phyloP scores from a whole-genome alignment of 2,888 invertebrate species.

The Eilema sororculum region DNA sequence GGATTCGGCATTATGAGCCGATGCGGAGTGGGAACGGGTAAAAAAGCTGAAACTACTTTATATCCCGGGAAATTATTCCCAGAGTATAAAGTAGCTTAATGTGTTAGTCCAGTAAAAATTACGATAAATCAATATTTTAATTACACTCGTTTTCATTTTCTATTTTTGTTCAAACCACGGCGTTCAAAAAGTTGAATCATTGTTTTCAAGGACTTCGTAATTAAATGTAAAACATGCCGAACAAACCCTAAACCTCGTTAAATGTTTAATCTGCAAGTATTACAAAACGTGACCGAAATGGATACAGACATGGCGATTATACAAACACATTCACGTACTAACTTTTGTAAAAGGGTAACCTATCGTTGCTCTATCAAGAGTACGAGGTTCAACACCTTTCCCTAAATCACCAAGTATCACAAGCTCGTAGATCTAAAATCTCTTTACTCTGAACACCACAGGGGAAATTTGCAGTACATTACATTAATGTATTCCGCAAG shows the following conservation, averaged over 20 bases:
- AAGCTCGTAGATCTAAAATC: conserved; percentile 3
- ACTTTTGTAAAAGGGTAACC: background rate
- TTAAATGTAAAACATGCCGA: background rate
- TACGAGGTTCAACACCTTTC: background rate
- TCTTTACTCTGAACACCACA: conserved; percentile 18
- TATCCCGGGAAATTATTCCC: too few species aligned
- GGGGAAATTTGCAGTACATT: conserved; percentile 39
- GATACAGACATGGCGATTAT: background rate
- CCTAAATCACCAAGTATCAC: background rate
- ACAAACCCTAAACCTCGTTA: background rate
- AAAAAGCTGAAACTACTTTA: too few species aligned
- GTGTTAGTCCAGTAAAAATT: too few species aligned
- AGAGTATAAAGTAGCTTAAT: too few species aligned
- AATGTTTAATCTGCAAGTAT: conserved; percentile 1
- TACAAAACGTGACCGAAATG: background rate
- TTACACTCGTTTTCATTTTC: too few species aligned
- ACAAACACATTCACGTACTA: background rate
- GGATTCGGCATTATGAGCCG: background rate
- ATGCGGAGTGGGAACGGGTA: too few species aligned
- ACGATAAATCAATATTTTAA: too few species aligned
- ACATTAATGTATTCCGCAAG: conserved; percentile 24
- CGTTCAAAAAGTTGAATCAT: background rate
- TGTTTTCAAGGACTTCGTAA: conserved; percentile 27
- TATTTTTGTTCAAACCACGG: too few species aligned
- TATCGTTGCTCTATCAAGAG: background rate